These are phyloP conservation scores for Allygus modestus DNA, from an alignment of 2,888 invertebrate genomes.

Conservation along the genomic window DNA sequence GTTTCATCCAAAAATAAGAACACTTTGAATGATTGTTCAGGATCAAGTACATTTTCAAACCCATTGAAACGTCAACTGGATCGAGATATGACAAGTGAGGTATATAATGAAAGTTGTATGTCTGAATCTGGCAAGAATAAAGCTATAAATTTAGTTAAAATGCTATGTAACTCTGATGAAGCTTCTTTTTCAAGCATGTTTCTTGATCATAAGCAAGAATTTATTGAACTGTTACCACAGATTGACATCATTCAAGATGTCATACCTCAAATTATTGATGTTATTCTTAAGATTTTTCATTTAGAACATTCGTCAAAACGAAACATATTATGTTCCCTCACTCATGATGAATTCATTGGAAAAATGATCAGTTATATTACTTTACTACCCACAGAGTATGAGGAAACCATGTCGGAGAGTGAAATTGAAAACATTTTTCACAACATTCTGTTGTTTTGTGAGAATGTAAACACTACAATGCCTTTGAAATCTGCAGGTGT, in stretches of 20 bases:
- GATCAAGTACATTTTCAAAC: too few species aligned
- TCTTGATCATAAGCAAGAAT: neutral
- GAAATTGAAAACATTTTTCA: neutral
- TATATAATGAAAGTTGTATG: neutral
- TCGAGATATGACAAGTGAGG: neutral
- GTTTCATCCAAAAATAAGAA: neutral
- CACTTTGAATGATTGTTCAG: neutral
- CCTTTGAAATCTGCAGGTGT: neutral
- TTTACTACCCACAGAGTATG: neutral
- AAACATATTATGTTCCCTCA: neutral
- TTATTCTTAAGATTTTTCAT: neutral
- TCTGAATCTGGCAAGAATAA: neutral
- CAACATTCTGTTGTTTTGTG: neutral
- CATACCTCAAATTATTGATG: neutral
- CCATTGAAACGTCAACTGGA: neutral
- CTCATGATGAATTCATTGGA: neutral
- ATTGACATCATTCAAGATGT: neutral
- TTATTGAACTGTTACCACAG: neutral
- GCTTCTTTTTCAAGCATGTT: neutral
- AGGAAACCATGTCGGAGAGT: neutral
- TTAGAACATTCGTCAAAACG: neutral
- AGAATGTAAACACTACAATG: neutral
- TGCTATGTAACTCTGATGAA: neutral
- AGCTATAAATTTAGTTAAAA: neutral
- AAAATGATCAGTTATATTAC: slow-evolving; percentile 2